Percentiles rank a stretch among this genome's conserved stretches.
These are phyloP conservation scores for Gandaritis pyraliata DNA, from an alignment of 2,888 invertebrate genomes.

Conservation along the genomic window DNA sequence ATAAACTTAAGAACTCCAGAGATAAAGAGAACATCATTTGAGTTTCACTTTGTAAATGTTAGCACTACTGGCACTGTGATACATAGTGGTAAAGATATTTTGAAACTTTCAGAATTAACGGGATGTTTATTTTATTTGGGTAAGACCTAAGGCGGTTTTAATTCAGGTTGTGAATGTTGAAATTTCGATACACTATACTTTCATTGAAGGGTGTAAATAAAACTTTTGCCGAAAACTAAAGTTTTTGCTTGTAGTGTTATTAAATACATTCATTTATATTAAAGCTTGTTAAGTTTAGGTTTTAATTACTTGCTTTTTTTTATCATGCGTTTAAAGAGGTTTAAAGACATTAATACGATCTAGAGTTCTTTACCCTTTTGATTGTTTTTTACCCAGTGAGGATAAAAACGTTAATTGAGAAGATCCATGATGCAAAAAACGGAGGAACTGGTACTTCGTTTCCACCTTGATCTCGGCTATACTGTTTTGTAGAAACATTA, in stretches of 20 bases:
- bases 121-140: neutral
- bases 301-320: constrained; percentile 8
- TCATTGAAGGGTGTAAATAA: no score
- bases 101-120: no score
- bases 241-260: no score
- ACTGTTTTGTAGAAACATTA: neutral
- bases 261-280: neutral
- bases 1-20: no score
- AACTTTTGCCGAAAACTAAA: no score
- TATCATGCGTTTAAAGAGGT: neutral
- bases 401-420: neutral
- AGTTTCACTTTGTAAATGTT: no score
- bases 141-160: neutral
- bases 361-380: constrained; percentile 12
- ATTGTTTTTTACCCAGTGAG: constrained; percentile 16
- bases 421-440: no score
- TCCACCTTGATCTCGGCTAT: neutral
- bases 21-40: no score
- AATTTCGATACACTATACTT: neutral
- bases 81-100: no score
- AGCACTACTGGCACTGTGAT: no score
- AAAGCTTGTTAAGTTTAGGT: constrained; percentile 15
- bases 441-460: no score
- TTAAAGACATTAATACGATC: neutral
- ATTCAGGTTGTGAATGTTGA: constrained; percentile 9